Evolutionary conservation across 2,888 invertebrate species (phyloP).

Genomic region (Baccha elongata): DNA sequence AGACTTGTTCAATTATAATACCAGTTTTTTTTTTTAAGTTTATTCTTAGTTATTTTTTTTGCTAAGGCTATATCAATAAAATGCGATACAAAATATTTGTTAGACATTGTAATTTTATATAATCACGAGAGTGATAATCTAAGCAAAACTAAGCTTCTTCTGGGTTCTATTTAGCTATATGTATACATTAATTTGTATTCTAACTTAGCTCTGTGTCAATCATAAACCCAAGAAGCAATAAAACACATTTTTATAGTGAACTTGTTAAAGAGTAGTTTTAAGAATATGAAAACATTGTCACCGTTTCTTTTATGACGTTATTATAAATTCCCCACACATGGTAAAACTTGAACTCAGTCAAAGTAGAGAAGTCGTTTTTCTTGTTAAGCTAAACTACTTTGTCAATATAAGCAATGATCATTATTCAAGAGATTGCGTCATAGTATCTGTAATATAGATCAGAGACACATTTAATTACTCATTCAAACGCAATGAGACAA

Average conservation of each 20-base stretch:
- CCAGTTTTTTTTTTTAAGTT: too few species aligned
- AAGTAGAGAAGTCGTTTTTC: not conserved
- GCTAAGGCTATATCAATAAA: too few species aligned
- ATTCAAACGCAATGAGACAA: constrained; percentile 43
- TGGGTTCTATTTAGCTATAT: too few species aligned
- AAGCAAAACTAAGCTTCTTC: too few species aligned
- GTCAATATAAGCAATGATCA: constrained; percentile 11
- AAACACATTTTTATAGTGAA: too few species aligned
- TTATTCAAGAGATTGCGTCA: constrained; percentile 29
- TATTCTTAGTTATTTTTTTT: too few species aligned
- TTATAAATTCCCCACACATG: constrained; percentile 10
- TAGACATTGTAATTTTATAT: too few species aligned
- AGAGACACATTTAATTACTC: constrained; percentile 39
- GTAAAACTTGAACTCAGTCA: constrained; percentile 12
- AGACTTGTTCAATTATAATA: too few species aligned
- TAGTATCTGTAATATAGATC: constrained; percentile 1
- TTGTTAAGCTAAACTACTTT: constrained; percentile 7
- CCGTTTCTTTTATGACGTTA: constrained; percentile 11
- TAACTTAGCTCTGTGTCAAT: too few species aligned
- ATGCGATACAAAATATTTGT: too few species aligned
- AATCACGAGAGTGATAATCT: too few species aligned
- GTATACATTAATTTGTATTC: too few species aligned
- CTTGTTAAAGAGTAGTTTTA: not conserved
- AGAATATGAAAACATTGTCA: constrained; percentile 15
- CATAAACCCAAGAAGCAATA: constrained; percentile 10